phyloP scores from a whole-genome alignment of 2,797 vertebrate species.

The Enteromius viviparus region DNA sequence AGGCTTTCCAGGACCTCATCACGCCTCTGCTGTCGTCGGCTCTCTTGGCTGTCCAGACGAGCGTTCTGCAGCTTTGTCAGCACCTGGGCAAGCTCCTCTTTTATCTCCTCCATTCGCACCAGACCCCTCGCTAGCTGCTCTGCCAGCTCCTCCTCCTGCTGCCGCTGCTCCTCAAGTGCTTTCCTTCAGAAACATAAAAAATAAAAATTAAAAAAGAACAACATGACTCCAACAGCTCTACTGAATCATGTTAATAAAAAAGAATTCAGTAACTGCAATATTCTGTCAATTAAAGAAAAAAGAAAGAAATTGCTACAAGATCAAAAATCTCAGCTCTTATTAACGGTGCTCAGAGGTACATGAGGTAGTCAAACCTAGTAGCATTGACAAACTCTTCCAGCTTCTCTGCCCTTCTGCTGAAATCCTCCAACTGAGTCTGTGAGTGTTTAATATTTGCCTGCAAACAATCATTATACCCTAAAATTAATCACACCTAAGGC shows the following conservation, averaged over 20 bases:
- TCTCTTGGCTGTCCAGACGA: conserved; percentile 85
- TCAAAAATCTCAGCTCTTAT: not conserved
- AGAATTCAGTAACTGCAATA: not conserved
- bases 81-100: conserved; percentile 80
- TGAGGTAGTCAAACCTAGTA: conserved; percentile 80
- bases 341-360: not conserved
- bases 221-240: not conserved
- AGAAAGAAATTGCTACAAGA: not conserved
- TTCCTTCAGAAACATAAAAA: conserved; percentile 68
- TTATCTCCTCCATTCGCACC: conserved; percentile 77
- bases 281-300: not conserved
- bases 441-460: conserved; percentile 83
- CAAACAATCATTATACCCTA: conserved; percentile 27
- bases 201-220: not conserved
- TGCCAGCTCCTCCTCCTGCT: conserved; percentile 76
- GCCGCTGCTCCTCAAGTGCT: conserved; percentile 74
- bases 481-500: not conserved
- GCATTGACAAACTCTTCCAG: conserved; percentile 84
- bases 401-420: conserved; percentile 80
- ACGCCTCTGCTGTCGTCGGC: conserved; percentile 79
- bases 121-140: conserved; percentile 76
- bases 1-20: conserved; percentile 86
- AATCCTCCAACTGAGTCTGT: conserved; percentile 82
- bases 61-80: conserved; percentile 83
- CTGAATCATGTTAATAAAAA: not conserved